Evolutionary conservation across 2,888 invertebrate species (phyloP).

Genomic region (Diplazon laetatorius): DNA sequence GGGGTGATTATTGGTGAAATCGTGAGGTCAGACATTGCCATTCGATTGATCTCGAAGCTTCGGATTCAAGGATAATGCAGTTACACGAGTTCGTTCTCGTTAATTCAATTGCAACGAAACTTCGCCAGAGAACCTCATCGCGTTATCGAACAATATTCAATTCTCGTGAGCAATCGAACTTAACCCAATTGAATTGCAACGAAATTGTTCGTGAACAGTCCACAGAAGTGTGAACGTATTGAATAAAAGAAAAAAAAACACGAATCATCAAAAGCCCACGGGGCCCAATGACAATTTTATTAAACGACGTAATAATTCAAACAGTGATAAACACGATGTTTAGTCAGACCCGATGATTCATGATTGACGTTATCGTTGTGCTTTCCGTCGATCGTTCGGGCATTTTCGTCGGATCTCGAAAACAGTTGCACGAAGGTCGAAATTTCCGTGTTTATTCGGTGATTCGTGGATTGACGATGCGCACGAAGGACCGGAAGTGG

Average conservation of each 20-base stretch:
- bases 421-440: background rate
- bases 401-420: background rate
- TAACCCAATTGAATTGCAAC: too few species aligned
- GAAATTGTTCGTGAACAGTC: too few species aligned
- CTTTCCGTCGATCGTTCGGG: background rate
- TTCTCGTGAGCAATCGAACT: too few species aligned
- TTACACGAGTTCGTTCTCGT: background rate
- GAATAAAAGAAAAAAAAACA: too few species aligned
- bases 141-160: too few species aligned
- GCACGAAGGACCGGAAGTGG: background rate
- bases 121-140: too few species aligned
- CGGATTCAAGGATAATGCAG: background rate
- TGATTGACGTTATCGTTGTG: too few species aligned
- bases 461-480: background rate
- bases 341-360: background rate
- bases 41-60: background rate
- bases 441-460: background rate
- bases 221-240: too few species aligned
- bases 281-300: too few species aligned
- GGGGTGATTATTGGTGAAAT: background rate
- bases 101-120: too few species aligned
- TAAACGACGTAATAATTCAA: background rate
- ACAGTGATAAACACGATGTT: conserved; percentile 6
- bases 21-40: background rate
- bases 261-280: too few species aligned